Evolutionary conservation across 2,113 vertebrate genomes (phyloP).

Genomic region (Leucosticte australis): DNA sequence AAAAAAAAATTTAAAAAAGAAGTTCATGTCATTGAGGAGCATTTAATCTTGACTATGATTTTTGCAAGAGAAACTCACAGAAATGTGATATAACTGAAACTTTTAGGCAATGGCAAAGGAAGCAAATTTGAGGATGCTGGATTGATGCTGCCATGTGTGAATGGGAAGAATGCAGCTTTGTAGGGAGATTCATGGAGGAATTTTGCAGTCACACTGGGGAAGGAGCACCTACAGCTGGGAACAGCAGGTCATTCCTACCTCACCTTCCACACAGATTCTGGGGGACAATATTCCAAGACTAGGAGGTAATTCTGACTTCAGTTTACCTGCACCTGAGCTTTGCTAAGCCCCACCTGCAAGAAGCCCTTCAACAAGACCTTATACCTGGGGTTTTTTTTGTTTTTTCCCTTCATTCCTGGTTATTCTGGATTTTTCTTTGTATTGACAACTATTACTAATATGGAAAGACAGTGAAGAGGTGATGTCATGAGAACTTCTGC

Average conservation of each 20-base stretch:
- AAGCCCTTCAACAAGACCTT: background rate
- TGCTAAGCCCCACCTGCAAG: background rate
- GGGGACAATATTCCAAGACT: background rate
- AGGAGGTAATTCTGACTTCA: background rate
- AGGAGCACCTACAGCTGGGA: constrained; percentile 63
- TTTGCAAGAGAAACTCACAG: background rate
- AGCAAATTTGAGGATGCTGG: constrained; percentile 55
- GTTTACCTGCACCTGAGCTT: background rate
- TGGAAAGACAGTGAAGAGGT: background rate
- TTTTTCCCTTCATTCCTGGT: background rate
- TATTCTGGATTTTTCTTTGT: background rate
- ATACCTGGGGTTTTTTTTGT: background rate
- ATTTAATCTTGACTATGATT: background rate
- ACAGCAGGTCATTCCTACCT: background rate
- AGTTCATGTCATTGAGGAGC: accelerated
- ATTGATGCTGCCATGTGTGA: constrained; percentile 66
- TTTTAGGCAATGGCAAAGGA: constrained; percentile 44
- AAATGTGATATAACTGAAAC: background rate
- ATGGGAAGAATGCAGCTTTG: constrained; percentile 72
- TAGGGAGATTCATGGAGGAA: constrained; percentile 66
- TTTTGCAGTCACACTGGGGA: constrained; percentile 71
- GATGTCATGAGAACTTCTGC: background rate
- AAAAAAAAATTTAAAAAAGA: too few species aligned
- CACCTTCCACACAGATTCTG: background rate
- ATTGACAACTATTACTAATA: background rate